Percentiles rank a stretch among this genome's conserved stretches.
Conservation (phyloP, 2,888 invertebrate genomes). For the Hypomecis punctinalis region DNA sequence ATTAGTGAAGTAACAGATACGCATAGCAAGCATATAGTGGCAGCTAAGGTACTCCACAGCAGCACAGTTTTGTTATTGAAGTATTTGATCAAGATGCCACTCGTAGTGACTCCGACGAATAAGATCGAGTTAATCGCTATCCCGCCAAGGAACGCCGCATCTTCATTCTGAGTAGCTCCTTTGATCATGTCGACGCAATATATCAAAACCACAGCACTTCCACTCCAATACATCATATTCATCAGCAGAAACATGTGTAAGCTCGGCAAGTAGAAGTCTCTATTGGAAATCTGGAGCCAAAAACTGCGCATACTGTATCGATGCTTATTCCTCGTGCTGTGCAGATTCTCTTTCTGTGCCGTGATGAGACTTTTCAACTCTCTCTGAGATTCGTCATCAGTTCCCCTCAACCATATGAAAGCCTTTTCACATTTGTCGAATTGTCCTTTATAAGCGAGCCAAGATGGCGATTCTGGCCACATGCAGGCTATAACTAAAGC, state of each 20-base stretch:
- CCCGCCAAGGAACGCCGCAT: conserved; percentile 34
- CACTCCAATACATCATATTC: conserved; percentile 43
- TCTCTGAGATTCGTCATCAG: conserved; percentile 30
- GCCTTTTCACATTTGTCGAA: conserved; percentile 40
- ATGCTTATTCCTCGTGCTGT: conserved; percentile 3
- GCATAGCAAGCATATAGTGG: conserved; percentile 22
- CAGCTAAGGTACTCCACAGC: conserved; percentile 28
- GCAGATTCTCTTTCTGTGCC: conserved; percentile 30
- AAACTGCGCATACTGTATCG: conserved; percentile 12
- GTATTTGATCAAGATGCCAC: conserved; percentile 31
- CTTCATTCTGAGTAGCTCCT: conserved; percentile 34
- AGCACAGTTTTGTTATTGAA: conserved; percentile 41
- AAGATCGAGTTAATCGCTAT: conserved; percentile 26
- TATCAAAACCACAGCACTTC: conserved; percentile 35
- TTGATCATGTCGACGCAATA: conserved; percentile 40
- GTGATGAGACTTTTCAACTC: conserved; percentile 37
- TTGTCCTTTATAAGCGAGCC: conserved; percentile 43
- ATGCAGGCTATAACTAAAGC: conserved; percentile 32
- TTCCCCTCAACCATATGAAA: conserved; percentile 42
- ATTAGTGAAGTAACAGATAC: conserved; percentile 26
- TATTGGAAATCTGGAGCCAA: conserved; percentile 26
- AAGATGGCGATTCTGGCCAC: conserved; percentile 45
- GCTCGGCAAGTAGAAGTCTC: conserved; percentile 43
- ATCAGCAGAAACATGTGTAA: conserved; percentile 39
- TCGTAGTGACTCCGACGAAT: conserved; percentile 26